A percentile compares a stretch with the other conserved stretches of the same genome.
Conservation (phyloP, 2,113 vertebrate species). For the Carettochelys insculpta region DNA sequence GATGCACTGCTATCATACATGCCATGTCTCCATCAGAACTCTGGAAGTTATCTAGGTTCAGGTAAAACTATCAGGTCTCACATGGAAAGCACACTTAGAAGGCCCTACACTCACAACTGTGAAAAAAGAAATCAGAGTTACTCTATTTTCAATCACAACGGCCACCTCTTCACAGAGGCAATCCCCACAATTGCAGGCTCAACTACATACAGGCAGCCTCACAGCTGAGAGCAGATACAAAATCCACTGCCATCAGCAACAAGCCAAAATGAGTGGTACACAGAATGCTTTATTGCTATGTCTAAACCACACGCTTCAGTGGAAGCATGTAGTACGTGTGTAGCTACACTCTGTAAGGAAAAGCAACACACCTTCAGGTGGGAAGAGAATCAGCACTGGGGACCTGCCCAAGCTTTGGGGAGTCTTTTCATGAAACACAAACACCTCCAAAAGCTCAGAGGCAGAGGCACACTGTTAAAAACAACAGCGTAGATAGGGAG, state of each 20-base stretch:
- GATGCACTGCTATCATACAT: neutral
- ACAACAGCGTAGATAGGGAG: neutral
- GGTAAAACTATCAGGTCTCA: rapidly evolving
- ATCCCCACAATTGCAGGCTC: neutral
- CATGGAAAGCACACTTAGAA: neutral
- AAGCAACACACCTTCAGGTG: neutral
- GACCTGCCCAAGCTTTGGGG: neutral
- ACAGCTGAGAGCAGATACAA: neutral
- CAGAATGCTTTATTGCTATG: neutral
- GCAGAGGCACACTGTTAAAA: neutral
- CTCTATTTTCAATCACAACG: neutral
- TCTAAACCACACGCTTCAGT: neutral
- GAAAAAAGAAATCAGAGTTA: neutral
- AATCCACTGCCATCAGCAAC: neutral
- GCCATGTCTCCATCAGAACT: neutral
- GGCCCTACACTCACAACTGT: neutral
- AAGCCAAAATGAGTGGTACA: neutral
- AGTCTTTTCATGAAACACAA: neutral
- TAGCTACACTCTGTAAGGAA: neutral
- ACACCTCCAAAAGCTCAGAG: neutral
- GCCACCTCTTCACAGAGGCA: neutral
- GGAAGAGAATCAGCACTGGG: neutral
- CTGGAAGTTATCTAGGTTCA: neutral
- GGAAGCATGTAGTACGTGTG: neutral
- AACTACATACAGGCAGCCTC: neutral